phyloP scores from a whole-genome alignment of 2,888 invertebrate genomes.

The Perithous albicinctus region DNA sequence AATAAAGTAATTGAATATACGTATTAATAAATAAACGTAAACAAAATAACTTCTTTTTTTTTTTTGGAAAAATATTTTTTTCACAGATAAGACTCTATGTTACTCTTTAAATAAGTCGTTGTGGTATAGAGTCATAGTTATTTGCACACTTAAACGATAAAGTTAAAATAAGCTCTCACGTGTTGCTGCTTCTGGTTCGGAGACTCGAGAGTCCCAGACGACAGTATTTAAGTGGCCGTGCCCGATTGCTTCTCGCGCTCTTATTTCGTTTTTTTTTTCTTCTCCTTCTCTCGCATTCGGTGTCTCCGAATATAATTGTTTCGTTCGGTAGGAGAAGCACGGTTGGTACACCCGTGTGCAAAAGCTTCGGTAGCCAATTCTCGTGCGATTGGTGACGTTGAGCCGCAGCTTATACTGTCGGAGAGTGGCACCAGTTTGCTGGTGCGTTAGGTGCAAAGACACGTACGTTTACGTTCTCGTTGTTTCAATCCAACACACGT shows the following conservation, averaged over 20 bases:
- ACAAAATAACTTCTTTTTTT: neutral
- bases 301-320: conserved; percentile 66
- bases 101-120: neutral
- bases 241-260: conserved; percentile 47
- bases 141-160: conserved; percentile 6
- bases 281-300: conserved; percentile 44
- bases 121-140: conserved; percentile 5
- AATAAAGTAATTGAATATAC: neutral
- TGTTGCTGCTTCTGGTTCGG: conserved; percentile 48
- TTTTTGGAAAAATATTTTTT: too few species aligned
- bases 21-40: neutral
- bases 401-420: conserved; percentile 60
- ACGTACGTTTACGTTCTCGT: conserved; percentile 14
- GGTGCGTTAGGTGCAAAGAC: conserved; percentile 6
- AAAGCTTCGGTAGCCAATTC: conserved; percentile 63
- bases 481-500: conserved; percentile 28
- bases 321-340: conserved; percentile 48
- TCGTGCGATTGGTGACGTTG: conserved; percentile 39
- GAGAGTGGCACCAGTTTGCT: conserved; percentile 45
- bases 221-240: conserved; percentile 64
- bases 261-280: too few species aligned
- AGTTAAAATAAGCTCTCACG: conserved; percentile 64
- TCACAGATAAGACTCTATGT: neutral
- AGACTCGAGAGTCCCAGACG: conserved; percentile 58
- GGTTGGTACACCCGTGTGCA: conserved; percentile 49